Base-by-base conservation (phyloP, 1,140 invertebrate species). In the Magallana angulata region DNA sequence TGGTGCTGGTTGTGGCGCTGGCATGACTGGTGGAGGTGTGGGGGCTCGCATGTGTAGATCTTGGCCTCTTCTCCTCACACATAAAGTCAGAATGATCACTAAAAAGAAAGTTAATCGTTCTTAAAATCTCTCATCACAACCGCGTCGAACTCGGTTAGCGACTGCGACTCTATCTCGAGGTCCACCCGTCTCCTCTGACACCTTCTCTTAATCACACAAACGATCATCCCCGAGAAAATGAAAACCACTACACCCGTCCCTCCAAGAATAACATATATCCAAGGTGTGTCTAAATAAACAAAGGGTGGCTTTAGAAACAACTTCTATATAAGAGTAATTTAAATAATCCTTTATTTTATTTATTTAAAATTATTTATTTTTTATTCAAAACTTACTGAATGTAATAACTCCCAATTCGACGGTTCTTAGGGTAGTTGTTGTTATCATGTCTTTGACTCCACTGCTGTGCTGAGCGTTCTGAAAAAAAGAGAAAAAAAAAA, bases 221-320 rank as follows among this genome's bases (percentile, higher is more conserved):
- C 11, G 60, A 62, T 62, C 60, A 62, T 62, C 14, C 7, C 16
- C 11, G 60, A 62, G 60, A 62, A 62, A 62, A 62, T 62, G 14
- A 62, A 62, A 11, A 62, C 60, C 60, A 62, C 60, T 62, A 62
- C 60, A 16, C 60, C 60, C 60, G 60, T 62, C 60, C 60, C 60
- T 62, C 14, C 60, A 62, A 62, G 60, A n/a, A 62, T 62, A 62
- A 62, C 11, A 62, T 62, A 62, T 62, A 62, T 62, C 60, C 60
- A 62, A 62, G 60, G 60, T 62, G 7, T 62, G 60, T 62, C 60
- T 62, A 62, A 62, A 62, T 62, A 62, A 62, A 62, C 60, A 62
- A 62, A 62, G 60, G 60, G 60, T 62, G 60, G 60, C 60, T 62
- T 62, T 16, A 18, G 60, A 62, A 62, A 12, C 11, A 62, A 62